Base-by-base conservation (phyloP, 1,140 invertebrate species). In the Papilio polytes region DNA sequence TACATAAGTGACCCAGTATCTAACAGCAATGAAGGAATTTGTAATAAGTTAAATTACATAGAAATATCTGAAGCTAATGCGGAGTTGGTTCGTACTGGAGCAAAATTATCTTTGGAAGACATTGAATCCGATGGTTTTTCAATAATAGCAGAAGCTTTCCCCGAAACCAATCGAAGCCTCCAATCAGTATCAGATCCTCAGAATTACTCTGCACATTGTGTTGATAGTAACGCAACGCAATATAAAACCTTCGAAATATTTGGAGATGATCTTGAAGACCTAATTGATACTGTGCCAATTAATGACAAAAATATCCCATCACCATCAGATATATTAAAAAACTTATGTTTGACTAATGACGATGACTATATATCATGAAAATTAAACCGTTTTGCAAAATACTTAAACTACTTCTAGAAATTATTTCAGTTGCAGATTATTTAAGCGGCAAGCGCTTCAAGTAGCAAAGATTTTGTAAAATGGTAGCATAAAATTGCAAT, bases 281-380 rank as follows among this genome's bases (percentile, higher is more conserved):
- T 94, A 18, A 92, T 94, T 26, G 88, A 92, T 48, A 86, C 88
- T 77, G 86, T 92, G 76, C 87, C 91, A 70, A 81, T 85, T 63
- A 82, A 86, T 31, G 92, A 94, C 22, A 94, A 95, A 84, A 94
- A 87, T 86, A 84, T 95, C 22, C 94, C 94, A 46, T 96, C 95
- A 4, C 94, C 95, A 72, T 95, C 95, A 12, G 95, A 95, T 83
- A 95, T 94, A 76, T 85, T 96, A 6, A 95, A 95, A 93, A 95
- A 95, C 83, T 90, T 96, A 80, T 94, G 93, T 81, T 88, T 96
- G 81, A 93, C 95, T 31, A 94, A 90, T 80, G 92, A 92, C 79
- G 85, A 92, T 10, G 86, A 89, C 72, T 86, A 82, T 59, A 82
- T 80, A 22, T n/a, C 13, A 81, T 66, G 73, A 46, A 82, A 84